phyloP scores from a whole-genome alignment of 2,888 invertebrate species.

The Drosophila acutilabella region DNA sequence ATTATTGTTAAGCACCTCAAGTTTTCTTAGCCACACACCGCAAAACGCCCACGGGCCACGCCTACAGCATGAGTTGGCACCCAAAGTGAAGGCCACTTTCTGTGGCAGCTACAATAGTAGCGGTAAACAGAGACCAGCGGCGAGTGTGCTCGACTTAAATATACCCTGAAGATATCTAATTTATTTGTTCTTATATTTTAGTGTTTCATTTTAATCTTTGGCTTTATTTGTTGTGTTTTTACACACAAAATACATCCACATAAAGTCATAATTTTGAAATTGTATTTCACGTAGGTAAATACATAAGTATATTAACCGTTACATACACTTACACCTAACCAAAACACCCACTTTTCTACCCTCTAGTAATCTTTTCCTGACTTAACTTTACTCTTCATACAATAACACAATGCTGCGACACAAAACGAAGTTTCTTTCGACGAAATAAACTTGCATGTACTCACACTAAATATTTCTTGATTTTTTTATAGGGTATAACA shows the following conservation, averaged over 20 bases:
- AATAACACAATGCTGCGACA: not conserved
- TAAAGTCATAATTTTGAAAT: too few relatives aligned
- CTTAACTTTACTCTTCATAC: not conserved
- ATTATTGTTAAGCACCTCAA: conserved; percentile 79
- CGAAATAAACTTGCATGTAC: too few relatives aligned
- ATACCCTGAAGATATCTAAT: too few relatives aligned
- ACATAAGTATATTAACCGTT: too few relatives aligned
- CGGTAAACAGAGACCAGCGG: conserved; percentile 1
- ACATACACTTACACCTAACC: not conserved
- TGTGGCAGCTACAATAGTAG: conserved; percentile 13
- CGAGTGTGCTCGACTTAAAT: not conserved
- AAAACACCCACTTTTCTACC: not conserved
- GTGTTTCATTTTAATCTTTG: too few relatives aligned
- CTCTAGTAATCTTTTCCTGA: too few relatives aligned
- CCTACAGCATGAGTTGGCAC: conserved; percentile 4
- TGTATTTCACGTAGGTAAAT: too few relatives aligned
- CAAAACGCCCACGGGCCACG: conserved; percentile 50
- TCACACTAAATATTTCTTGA: too few relatives aligned
- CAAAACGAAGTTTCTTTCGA: too few relatives aligned
- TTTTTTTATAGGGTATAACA: not conserved
- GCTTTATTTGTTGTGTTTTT: too few relatives aligned
- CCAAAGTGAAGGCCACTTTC: conserved; percentile 62
- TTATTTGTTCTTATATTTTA: too few relatives aligned
- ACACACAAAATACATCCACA: too few relatives aligned
- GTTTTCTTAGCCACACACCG: conserved; percentile 73